phyloP scores from a whole-genome alignment of 2,888 invertebrate species.

The Osmoderma eremita region DNA sequence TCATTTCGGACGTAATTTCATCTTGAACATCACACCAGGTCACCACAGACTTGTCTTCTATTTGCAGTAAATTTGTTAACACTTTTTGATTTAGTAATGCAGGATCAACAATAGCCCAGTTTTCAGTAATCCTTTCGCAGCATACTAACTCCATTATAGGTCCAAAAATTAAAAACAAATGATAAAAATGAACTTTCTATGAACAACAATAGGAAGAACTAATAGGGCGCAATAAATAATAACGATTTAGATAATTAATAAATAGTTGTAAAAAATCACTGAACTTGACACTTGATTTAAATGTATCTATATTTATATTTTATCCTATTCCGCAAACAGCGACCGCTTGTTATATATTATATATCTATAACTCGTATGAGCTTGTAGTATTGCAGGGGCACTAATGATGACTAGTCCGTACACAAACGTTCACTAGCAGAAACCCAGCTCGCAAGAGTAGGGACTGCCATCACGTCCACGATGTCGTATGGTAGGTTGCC shows the following conservation, averaged over 20 bases:
- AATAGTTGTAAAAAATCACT: too few relatives aligned
- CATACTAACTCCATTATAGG: constrained; percentile 61
- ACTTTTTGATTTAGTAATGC: constrained; percentile 82
- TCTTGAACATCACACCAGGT: constrained; percentile 87
- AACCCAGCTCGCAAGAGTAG: too few relatives aligned
- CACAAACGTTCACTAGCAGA: too few relatives aligned
- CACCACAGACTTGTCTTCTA: constrained; percentile 85
- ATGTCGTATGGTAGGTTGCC: too few relatives aligned
- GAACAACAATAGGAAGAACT: neutral
- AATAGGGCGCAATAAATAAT: neutral
- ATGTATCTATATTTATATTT: too few relatives aligned
- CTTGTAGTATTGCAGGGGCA: too few relatives aligned
- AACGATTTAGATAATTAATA: neutral
- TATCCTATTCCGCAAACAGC: too few relatives aligned
- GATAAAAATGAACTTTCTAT: neutral
- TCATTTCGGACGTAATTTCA: constrained; percentile 90
- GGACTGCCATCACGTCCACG: too few relatives aligned
- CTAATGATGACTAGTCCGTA: too few relatives aligned
- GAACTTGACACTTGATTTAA: too few relatives aligned
- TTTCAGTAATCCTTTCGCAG: constrained; percentile 57
- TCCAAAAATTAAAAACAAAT: constrained; percentile 10
- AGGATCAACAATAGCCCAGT: constrained; percentile 71
- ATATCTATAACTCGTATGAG: too few relatives aligned
- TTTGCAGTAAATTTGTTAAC: constrained; percentile 82
- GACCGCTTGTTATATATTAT: too few relatives aligned